Conservation (phyloP, 2,113 vertebrate species). For the Bombycilla garrulus region DNA sequence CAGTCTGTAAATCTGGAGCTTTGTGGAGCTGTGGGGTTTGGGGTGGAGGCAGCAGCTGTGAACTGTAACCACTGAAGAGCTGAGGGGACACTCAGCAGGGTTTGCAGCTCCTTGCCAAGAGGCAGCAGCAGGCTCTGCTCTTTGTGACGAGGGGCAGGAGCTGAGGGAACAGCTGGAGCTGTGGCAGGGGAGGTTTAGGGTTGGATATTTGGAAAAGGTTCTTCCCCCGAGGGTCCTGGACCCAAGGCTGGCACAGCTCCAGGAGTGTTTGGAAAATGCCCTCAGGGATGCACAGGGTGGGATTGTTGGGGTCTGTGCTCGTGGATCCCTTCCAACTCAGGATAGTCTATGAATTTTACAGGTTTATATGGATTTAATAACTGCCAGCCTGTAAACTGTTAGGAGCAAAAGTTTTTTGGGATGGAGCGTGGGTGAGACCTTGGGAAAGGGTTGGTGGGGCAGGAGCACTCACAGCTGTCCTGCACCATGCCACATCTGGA, state of each 20-base stretch:
- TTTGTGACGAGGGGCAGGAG: not conserved
- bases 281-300: not conserved
- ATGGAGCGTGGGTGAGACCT: accelerated
- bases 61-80: accelerated
- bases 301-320: not conserved
- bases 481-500: accelerated
- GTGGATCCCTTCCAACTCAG: not conserved
- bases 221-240: not conserved
- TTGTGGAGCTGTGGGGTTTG: not conserved
- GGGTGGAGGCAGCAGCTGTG: not conserved
- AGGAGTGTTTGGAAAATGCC: accelerated
- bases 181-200: not conserved
- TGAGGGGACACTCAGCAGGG: not conserved
- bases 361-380: not conserved
- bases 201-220: not conserved
- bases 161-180: not conserved
- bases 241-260: not conserved
- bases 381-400: not conserved
- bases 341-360: not conserved
- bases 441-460: not conserved
- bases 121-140: not conserved
- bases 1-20: accelerated
- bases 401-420: not conserved
- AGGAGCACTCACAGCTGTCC: not conserved
- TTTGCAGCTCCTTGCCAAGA: not conserved